Conservation (phyloP, 1,140 invertebrate genomes). For the Delia radicum region DNA sequence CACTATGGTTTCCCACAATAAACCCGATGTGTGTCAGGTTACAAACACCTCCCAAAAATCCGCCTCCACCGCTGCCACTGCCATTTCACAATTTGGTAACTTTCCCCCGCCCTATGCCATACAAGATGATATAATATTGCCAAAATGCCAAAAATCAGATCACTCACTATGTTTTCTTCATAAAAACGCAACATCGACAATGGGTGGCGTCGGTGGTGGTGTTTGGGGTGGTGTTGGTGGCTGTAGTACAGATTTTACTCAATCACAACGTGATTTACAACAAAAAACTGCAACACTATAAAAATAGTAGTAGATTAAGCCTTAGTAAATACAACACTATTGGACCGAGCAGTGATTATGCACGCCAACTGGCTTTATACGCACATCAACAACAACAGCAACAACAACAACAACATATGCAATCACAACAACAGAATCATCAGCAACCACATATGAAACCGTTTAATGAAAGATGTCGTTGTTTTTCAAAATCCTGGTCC, state of each 20-base stretch:
- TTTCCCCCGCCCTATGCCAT: conserved; percentile 40
- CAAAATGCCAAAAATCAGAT: conserved; percentile 49
- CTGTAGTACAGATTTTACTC: conserved; percentile 16
- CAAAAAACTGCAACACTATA: conserved; percentile 15
- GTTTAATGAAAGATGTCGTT: conserved; percentile 39
- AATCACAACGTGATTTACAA: conserved; percentile 27
- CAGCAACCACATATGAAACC: conserved; percentile 33
- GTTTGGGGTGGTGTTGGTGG: neutral
- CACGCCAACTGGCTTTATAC: conserved; percentile 45
- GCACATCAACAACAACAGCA: conserved; percentile 47
- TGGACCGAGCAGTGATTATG: conserved; percentile 52
- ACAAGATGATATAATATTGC: conserved; percentile 46
- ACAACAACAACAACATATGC: conserved; percentile 42
- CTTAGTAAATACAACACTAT: conserved; percentile 52
- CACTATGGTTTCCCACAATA: conserved; percentile 18
- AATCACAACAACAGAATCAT: conserved; percentile 43
- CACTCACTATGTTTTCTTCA: conserved; percentile 46
- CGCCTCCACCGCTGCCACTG: neutral
- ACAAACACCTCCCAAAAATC: conserved; percentile 23
- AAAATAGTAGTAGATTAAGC: conserved; percentile 27
- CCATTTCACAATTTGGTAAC: neutral
- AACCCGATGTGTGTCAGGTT: conserved; percentile 46
- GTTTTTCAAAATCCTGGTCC: conserved; percentile 50
- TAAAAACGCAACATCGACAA: conserved; percentile 14
- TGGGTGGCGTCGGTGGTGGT: too few relatives aligned